Evolutionary conservation across 1,140 invertebrate genomes (phyloP).

Genomic region (Trachymyrmex septentrionalis): DNA sequence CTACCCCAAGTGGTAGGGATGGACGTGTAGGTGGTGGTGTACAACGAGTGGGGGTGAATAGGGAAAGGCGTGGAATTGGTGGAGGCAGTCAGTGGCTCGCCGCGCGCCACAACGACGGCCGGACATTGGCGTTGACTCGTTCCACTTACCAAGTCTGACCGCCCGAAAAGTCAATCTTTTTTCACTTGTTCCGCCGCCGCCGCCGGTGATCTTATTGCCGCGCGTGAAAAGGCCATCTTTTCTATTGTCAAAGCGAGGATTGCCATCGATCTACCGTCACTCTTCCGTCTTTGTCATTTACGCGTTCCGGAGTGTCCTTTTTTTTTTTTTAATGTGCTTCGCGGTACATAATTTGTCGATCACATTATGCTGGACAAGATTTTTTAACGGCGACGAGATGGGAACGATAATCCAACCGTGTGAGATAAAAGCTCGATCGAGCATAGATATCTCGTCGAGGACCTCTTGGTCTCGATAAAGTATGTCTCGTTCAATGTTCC

Average conservation of each 20-base stretch:
- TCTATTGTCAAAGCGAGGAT: neutral
- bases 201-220: neutral
- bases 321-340: neutral
- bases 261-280: neutral
- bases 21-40: conserved; percentile 67
- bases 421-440: conserved; percentile 3
- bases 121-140: conserved; percentile 72
- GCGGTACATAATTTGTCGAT: neutral
- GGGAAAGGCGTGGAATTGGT: conserved; percentile 80
- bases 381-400: neutral
- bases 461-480: conserved; percentile 19
- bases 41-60: conserved; percentile 61
- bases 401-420: neutral
- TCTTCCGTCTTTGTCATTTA: neutral
- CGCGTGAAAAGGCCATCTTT: neutral
- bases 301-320: neutral
- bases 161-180: neutral
- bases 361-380: neutral
- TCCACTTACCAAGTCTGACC: conserved; percentile 68
- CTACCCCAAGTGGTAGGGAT: conserved; percentile 51
- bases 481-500: neutral
- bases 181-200: neutral
- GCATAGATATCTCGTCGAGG: neutral
- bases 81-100: conserved; percentile 83
- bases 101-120: conserved; percentile 81